Base-by-base conservation (phyloP, 2,888 invertebrate genomes). In the Isotomurus palustris region DNA sequence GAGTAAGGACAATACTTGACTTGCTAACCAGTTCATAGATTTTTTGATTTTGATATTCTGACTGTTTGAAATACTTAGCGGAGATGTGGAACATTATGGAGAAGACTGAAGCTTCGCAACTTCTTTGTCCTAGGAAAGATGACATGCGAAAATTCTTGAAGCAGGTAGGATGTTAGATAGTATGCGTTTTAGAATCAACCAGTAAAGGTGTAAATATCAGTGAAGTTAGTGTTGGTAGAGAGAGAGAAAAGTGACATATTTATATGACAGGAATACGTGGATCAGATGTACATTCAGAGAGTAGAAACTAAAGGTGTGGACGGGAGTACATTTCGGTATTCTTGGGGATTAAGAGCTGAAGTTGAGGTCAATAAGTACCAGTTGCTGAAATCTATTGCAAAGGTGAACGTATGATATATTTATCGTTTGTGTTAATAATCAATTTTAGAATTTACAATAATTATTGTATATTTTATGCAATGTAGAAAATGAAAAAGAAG, bases 241-340 rank as follows among this genome's bases (percentile, higher is more conserved):
- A n/a, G 29, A 6, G 8, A 3, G 22, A 19, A 22, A 12, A 25
- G 10, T 44, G n/a, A n/a, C n/a, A n/a, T n/a, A n/a, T n/a, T n/a
- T n/a, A n/a, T n/a, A n/a, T n/a, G n/a, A 8, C 22, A 59, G 59
- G 54, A 59, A 32, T 55, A 47, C 17, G 51, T 55, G 1, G 59
- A 59, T 29, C 2, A 38, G 3, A 19, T 59, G 45, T 59, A 59
- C 36, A 17, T 54, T 2, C 5, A 35, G 2, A 47, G 45, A 35
- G 4, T 17, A 3, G 58, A 58, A 24, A 27, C 27, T 25, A 54
- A 55, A 29, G n/a, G 27, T 8, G 17, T 21, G 6, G 50, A 49
- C 10, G 32, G 38, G 12, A 24, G 12, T 12, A n/a, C 19, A 2
- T 29, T 17, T 25, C 45, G 38, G 2, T 59, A 59, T 25, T 24